A percentile compares a stretch with the other conserved stretches of the same genome.
Evolutionary conservation across 2,113 vertebrate genomes (phyloP).

Genomic region (Cranoglanis bouderius): DNA sequence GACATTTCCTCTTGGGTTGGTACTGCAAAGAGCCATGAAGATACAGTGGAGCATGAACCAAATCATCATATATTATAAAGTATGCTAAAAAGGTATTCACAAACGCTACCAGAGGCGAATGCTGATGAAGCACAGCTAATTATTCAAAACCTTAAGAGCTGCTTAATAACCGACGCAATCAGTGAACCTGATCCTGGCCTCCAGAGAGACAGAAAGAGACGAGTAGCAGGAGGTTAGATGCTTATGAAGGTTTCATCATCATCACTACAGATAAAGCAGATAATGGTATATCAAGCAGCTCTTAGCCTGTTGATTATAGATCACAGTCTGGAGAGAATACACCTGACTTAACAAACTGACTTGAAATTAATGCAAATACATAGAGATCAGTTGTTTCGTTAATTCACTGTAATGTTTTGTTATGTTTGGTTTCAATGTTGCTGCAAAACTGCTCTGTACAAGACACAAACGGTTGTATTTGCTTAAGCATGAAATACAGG

Average conservation of each 20-base stretch:
- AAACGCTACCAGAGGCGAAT: conserved; percentile 24
- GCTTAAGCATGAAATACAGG: not conserved
- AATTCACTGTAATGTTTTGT: not conserved
- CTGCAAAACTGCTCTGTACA: not conserved
- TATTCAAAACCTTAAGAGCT: conserved; percentile 52
- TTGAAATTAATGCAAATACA: not conserved
- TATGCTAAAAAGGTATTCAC: conserved; percentile 15
- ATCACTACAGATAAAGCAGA: conserved; percentile 34
- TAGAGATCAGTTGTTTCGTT: not conserved
- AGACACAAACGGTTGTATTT: not conserved
- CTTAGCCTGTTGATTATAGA: conserved; percentile 27
- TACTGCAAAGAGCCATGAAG: conserved; percentile 72
- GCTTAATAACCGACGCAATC: conserved; percentile 37
- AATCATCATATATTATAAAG: conserved; percentile 15
- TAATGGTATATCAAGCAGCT: conserved; percentile 29
- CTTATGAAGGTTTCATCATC: conserved; percentile 37
- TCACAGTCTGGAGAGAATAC: conserved; percentile 19
- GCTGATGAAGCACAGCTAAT: conserved; percentile 47
- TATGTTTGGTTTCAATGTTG: not conserved
- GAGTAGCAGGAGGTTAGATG: conserved; percentile 35
- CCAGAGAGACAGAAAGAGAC: conserved; percentile 8
- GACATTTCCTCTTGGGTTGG: conserved; percentile 99
- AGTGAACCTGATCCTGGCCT: conserved; percentile 32
- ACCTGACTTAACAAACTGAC: not conserved
- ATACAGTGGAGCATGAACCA: not conserved